These are phyloP conservation scores for Phalacrocorax brasilianus DNA, from an alignment of 2,113 vertebrate species.

Conservation along the genomic window DNA sequence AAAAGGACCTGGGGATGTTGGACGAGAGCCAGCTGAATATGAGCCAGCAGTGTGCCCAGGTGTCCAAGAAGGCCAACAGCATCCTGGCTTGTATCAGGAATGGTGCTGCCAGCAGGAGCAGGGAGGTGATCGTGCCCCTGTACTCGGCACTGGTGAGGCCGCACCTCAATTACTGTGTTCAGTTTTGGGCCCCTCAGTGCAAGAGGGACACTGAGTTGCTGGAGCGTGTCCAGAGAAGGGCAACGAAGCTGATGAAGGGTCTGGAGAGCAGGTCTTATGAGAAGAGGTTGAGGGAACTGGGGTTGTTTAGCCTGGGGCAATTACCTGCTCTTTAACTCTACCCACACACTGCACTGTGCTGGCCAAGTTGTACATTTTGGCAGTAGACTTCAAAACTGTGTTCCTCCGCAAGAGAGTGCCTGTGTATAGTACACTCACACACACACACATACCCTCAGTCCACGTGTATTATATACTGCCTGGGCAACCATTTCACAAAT, in stretches of 20 bases:
- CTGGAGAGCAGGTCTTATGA: no score
- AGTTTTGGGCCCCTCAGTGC: neutral
- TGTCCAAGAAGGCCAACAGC: no score
- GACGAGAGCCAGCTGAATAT: no score
- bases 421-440: neutral
- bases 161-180: neutral
- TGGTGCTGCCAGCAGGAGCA: neutral
- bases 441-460: neutral
- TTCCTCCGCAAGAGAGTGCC: neutral
- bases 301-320: neutral
- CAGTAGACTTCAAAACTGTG: neutral
- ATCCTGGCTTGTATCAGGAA: no score
- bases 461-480: neutral
- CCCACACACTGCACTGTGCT: neutral
- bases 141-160: neutral
- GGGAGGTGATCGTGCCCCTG: neutral
- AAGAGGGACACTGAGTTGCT: neutral
- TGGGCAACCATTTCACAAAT: neutral
- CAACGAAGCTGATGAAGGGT: no score
- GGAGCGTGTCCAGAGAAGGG: neutral
- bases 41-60: no score
- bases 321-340: neutral
- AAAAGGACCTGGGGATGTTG: no score
- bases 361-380: neutral
- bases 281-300: no score